Evolutionary conservation across 2,113 vertebrate species (phyloP).

Genomic region (Peromyscus californicus): DNA sequence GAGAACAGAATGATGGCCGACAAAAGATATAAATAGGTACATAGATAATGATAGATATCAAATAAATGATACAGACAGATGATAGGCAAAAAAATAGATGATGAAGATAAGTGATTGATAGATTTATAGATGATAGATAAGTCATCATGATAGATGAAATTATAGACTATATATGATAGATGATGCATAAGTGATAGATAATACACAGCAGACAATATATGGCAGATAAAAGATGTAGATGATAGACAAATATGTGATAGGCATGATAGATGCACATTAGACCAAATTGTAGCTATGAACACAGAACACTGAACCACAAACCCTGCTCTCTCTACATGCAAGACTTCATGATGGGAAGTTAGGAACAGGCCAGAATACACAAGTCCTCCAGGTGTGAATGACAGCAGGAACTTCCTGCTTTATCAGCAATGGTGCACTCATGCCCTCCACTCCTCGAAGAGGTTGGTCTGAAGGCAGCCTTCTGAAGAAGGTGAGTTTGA

Average conservation of each 20-base stretch:
- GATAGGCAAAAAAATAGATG: background rate
- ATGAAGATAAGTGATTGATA: background rate
- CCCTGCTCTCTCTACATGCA: background rate
- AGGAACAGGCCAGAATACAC: background rate
- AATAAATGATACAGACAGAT: background rate
- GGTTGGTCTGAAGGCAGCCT: background rate
- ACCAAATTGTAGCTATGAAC: background rate
- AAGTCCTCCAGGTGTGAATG: background rate
- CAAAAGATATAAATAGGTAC: background rate
- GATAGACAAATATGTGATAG: background rate
- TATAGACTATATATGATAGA: background rate
- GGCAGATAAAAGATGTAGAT: background rate
- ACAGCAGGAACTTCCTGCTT: background rate
- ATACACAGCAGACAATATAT: background rate
- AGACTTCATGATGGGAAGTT: background rate
- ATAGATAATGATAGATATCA: background rate
- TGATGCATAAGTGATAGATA: background rate
- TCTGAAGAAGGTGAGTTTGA: constrained; percentile 67
- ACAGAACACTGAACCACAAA: background rate
- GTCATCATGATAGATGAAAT: background rate
- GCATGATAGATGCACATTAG: background rate
- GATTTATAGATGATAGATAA: background rate
- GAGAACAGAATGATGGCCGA: background rate
- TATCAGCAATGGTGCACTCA: background rate
- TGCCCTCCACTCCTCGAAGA: background rate